A percentile compares a stretch with the other conserved stretches of the same genome.
These are phyloP conservation scores for Apodemia duryi DNA, from an alignment of 2,888 invertebrate species.

Conservation along the genomic window DNA sequence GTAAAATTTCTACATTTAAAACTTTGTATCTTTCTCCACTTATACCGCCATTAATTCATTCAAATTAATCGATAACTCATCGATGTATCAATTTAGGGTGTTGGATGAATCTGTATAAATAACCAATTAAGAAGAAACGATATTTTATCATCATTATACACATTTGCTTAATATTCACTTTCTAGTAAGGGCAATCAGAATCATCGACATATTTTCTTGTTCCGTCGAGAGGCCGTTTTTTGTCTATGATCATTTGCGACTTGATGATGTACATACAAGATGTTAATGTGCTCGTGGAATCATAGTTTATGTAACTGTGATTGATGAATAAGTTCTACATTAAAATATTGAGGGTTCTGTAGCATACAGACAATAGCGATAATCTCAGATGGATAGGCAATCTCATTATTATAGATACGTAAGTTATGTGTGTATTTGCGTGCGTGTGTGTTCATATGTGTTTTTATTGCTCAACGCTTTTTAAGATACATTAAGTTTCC, in stretches of 20 bases:
- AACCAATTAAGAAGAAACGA: not conserved
- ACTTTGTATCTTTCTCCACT: no score
- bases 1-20: no score
- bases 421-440: no score
- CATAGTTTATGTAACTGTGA: constrained; percentile 10
- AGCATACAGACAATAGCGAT: not conserved
- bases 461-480: no score
- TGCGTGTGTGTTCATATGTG: no score
- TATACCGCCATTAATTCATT: no score
- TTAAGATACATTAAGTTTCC: no score
- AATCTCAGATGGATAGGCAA: no score
- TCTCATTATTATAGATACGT: no score
- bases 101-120: not conserved
- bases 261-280: constrained; percentile 2
- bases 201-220: constrained; percentile 9
- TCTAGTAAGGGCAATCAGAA: constrained; percentile 21
- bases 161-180: constrained; percentile 16
- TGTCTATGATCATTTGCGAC: constrained; percentile 6
- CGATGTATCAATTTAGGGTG: not conserved
- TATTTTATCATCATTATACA: constrained; percentile 4
- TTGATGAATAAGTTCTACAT: constrained; percentile 6
- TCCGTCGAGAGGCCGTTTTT: constrained; percentile 3
- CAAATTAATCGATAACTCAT: not conserved
- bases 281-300: constrained; percentile 1
- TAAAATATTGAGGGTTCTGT: constrained; percentile 2